Conservation (phyloP, 2,797 vertebrate genomes). For the Sebastiscus albofasciatus region DNA sequence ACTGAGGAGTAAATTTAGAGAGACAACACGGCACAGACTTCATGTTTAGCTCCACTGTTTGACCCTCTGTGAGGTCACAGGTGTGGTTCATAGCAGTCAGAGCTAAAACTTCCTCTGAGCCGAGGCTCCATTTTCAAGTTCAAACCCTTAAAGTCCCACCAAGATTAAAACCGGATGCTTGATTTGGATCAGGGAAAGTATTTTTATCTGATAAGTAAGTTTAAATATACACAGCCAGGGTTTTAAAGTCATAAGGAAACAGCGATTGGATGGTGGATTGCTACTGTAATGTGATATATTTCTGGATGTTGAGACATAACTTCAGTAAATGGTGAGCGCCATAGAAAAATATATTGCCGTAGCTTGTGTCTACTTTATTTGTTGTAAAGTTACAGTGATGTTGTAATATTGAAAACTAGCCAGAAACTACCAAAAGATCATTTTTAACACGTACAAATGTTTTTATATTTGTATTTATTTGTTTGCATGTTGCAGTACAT, state of each 20-base stretch:
- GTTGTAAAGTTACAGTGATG: background rate
- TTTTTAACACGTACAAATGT: too few relatives aligned
- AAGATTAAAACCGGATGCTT: background rate
- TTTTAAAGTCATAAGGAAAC: background rate
- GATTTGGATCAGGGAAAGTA: background rate
- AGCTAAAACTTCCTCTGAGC: background rate
- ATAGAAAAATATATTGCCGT: background rate
- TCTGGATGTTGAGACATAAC: background rate
- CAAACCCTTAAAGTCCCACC: background rate
- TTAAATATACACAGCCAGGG: background rate
- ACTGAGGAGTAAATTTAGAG: background rate
- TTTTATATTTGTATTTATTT: too few relatives aligned
- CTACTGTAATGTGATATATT: background rate
- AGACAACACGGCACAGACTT: background rate
- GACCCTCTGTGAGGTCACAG: background rate
- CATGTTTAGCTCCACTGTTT: background rate
- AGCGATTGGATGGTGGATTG: background rate
- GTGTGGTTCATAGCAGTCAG: background rate
- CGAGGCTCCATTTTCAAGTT: background rate
- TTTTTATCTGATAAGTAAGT: background rate
- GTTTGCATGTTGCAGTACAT: background rate
- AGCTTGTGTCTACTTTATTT: background rate
- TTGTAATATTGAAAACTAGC: background rate
- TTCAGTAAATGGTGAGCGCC: background rate
- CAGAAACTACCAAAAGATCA: background rate